Evolutionary conservation across 2,113 vertebrate species (phyloP), one percentile per base, ranked within the genome.

Genomic region (Pimephales promelas): DNA sequence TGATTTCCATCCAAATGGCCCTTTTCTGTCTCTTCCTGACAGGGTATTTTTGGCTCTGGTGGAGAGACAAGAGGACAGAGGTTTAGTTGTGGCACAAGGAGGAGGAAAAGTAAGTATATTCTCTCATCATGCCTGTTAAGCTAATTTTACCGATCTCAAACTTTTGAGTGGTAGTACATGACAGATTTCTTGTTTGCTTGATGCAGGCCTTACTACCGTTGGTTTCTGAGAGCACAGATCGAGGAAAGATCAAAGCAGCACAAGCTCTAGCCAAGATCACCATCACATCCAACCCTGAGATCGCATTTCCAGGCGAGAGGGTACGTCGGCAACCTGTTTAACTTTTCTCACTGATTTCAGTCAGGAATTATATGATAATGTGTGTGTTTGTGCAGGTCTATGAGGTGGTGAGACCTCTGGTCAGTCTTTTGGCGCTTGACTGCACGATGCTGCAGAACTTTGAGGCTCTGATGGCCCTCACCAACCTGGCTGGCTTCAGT

Each of bases 11-110:
- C 28, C 54, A 59, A 77, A 24, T 14, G 20, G 34, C 11, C 20
- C 8, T 3, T n/a, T 56, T 26, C 1, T 59, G 81, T 7, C 20
- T 5, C 83, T 28, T n/a, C 11, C 11, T 72, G 3, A 0, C 62
- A 99, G 98, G 88, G 96, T 99, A 71, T 98, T 99, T 88, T 92
- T 99, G 93, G 97, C 98, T 0, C 88, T 98, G 88, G 98, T 99
- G 85, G 96, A 97, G 10, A 94, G 96, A 10, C 94, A 95, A 0
- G 96, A 97, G 89, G 97, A 98, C 88, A 92, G 98, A 3, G 98
- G 98, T 3, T 89, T 91, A 0, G 96, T 99, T 84, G 97, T 99
- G 18, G 98, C 98, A 2, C 97, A 98, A 77, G 98, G 98, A 86
- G 98, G 97, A 85, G 98, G 98, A 90, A 99, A 99, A 96, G 98